Evolutionary conservation across 2,113 vertebrate species (phyloP).

Genomic region (Cisticola juncidis): DNA sequence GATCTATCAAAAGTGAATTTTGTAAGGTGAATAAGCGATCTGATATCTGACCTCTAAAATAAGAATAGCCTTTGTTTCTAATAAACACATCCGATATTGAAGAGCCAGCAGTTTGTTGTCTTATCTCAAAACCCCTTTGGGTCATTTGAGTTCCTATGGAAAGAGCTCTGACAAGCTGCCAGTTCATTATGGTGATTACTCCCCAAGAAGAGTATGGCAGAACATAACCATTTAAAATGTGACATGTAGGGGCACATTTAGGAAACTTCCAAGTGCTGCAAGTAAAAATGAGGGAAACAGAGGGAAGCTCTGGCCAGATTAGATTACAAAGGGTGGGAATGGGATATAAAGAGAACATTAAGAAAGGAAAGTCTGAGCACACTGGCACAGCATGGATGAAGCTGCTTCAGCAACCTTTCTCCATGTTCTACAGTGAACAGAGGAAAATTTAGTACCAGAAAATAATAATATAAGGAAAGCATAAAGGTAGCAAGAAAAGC

Average conservation of each 20-base stretch:
- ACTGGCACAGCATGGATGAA: background rate
- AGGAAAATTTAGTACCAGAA: background rate
- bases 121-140: background rate
- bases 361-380: background rate
- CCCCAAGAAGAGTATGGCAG: background rate
- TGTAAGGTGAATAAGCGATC: background rate
- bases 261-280: background rate
- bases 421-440: background rate
- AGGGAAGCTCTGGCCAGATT: background rate
- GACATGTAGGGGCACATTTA: background rate
- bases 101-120: background rate
- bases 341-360: background rate
- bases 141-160: background rate
- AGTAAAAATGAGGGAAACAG: background rate
- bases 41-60: background rate
- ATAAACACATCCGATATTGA: background rate
- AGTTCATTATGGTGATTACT: background rate
- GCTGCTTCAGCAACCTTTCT: background rate
- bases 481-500: background rate
- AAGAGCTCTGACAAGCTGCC: background rate
- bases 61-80: background rate
- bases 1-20: background rate
- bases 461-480: background rate
- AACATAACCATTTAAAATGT: background rate
- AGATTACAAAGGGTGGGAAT: background rate